These are phyloP conservation scores for Macrosiphum euphorbiae DNA, from an alignment of 2,888 invertebrate species.

Conservation along the genomic window DNA sequence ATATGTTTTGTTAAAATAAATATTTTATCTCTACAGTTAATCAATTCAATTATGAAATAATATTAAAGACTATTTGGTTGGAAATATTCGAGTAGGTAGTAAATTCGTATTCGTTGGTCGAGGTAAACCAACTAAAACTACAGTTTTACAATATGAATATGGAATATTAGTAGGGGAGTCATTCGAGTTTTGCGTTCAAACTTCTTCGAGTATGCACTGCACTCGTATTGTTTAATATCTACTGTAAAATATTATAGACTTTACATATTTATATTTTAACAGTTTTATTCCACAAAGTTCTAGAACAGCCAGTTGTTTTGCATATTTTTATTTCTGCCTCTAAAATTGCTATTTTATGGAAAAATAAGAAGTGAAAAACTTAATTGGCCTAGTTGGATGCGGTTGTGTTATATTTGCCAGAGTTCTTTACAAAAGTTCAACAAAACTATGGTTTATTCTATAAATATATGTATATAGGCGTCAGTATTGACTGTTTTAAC, in stretches of 20 bases:
- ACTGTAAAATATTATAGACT: background rate
- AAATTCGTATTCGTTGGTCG: background rate
- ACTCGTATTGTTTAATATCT: background rate
- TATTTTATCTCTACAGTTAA: background rate
- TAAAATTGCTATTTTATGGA: background rate
- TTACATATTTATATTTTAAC: background rate
- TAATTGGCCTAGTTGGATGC: background rate
- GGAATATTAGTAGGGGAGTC: background rate
- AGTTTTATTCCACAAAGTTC: background rate
- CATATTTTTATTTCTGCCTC: background rate
- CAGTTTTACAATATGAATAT: background rate
- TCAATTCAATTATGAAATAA: background rate
- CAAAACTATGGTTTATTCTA: background rate
- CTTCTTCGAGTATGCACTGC: background rate
- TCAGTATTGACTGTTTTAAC: background rate
- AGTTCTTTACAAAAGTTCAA: background rate
- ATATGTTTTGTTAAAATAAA: background rate
- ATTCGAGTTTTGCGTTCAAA: background rate
- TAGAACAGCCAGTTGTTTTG: background rate
- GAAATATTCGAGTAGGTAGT: background rate
- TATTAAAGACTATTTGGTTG: background rate
- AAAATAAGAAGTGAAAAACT: background rate
- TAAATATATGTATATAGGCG: background rate
- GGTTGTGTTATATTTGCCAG: background rate
- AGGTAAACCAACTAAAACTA: background rate